Evolutionary conservation across 1,140 invertebrate species (phyloP).

Genomic region (Orchestia grillus): DNA sequence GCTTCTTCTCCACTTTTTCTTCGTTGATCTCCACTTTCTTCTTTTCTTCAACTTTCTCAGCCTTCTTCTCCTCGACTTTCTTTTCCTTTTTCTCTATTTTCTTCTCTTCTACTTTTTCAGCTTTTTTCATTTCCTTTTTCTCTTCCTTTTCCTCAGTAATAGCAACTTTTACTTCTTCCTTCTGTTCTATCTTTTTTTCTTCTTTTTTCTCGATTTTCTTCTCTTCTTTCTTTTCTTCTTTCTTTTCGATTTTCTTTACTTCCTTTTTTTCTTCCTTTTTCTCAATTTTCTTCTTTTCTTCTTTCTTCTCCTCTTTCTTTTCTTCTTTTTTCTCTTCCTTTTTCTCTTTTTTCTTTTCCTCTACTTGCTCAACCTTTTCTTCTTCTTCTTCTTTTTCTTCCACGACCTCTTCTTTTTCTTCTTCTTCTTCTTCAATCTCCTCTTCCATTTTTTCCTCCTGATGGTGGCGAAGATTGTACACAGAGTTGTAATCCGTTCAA

Average conservation of each 20-base stretch:
- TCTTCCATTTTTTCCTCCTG: slow-evolving; percentile 72
- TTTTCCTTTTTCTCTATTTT: slow-evolving; percentile 46
- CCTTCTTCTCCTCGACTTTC: slow-evolving; percentile 47
- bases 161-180: slow-evolving; percentile 8
- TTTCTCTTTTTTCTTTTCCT: slow-evolving; percentile 74
- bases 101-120: background rate
- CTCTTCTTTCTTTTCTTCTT: slow-evolving; percentile 71
- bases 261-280: slow-evolving; percentile 66
- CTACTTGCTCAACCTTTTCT: slow-evolving; percentile 66
- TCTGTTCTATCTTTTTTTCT: background rate
- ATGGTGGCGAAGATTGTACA: slow-evolving; percentile 64
- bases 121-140: slow-evolving; percentile 72
- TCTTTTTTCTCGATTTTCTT: slow-evolving; percentile 50
- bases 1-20: slow-evolving; percentile 55
- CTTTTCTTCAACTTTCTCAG: slow-evolving; percentile 72
- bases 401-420: slow-evolving; percentile 35
- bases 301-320: slow-evolving; percentile 35
- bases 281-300: background rate
- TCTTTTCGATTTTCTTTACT: slow-evolving; percentile 72
- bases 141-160: background rate
- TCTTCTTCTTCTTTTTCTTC: slow-evolving; percentile 1
- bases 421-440: slow-evolving; percentile 73
- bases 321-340: slow-evolving; percentile 52
- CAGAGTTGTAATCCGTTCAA: background rate
- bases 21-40: slow-evolving; percentile 62